A percentile compares a stretch with the other conserved stretches of the same genome.
phyloP scores from a whole-genome alignment of 1,140 invertebrate species.

The Brachionus calyciflorus region DNA sequence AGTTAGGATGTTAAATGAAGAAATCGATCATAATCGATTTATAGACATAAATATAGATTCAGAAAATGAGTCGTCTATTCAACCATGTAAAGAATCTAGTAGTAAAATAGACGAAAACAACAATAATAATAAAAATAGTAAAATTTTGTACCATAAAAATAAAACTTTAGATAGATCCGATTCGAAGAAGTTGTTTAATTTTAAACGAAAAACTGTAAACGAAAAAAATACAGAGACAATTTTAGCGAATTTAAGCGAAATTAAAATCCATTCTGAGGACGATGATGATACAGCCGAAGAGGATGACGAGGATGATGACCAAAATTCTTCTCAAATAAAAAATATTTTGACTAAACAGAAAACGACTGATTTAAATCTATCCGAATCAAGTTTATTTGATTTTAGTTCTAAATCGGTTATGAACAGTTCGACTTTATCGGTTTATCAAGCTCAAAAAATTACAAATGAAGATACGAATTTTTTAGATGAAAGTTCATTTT shows the following conservation, averaged over 20 bases:
- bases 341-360: not conserved
- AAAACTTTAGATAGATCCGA: no score
- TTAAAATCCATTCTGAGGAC: not conserved
- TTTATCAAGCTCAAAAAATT: not conserved
- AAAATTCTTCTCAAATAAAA: not conserved
- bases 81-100: no score
- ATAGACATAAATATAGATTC: constrained; percentile 29
- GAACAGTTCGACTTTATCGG: constrained; percentile 11
- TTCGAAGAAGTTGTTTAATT: no score
- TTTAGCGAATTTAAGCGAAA: not conserved
- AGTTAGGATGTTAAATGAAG: not conserved
- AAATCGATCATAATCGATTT: not conserved
- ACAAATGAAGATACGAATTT: not conserved
- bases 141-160: no score
- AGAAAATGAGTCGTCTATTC: not conserved
- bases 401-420: not conserved
- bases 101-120: not conserved
- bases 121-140: not conserved
- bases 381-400: not conserved
- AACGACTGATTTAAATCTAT: not conserved
- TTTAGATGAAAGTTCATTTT: not conserved
- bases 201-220: no score
- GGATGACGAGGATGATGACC: not conserved
- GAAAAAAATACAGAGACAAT: no score
- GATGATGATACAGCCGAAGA: not conserved